These are phyloP conservation scores for Seira ritae DNA, from an alignment of 2,888 invertebrate species.

Conservation along the genomic window DNA sequence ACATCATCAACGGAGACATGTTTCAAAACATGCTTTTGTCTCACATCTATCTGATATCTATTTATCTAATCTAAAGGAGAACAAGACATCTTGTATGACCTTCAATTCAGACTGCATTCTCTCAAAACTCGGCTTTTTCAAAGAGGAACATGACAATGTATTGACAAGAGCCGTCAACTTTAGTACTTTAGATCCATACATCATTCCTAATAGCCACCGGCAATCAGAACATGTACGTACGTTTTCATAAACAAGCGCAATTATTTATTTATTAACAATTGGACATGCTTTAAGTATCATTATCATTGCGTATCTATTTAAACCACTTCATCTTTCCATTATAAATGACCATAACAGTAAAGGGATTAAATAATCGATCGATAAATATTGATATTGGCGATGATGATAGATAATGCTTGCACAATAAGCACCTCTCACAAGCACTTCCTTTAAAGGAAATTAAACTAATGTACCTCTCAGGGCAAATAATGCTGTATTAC, in stretches of 20 bases:
- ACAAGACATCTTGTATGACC: neutral
- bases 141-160: neutral
- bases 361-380: neutral
- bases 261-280: too few species aligned
- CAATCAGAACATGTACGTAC: too few species aligned
- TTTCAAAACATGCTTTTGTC: neutral
- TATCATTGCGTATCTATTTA: neutral
- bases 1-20: neutral
- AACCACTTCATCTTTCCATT: neutral
- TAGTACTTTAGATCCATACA: too few species aligned
- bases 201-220: too few species aligned
- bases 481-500: neutral
- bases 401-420: neutral
- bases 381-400: neutral
- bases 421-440: neutral
- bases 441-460: neutral
- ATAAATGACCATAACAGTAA: neutral
- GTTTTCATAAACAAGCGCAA: too few species aligned
- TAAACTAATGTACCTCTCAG: neutral
- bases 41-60: neutral
- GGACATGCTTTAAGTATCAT: too few species aligned
- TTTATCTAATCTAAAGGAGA: slow-evolving; percentile 1
- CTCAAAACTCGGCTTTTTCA: neutral
- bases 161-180: neutral
- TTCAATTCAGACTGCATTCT: neutral